Evolutionary conservation across 2,888 invertebrate species (phyloP), one percentile per base, ranked within the genome.

Genomic region (Odontocolon sp.): DNA sequence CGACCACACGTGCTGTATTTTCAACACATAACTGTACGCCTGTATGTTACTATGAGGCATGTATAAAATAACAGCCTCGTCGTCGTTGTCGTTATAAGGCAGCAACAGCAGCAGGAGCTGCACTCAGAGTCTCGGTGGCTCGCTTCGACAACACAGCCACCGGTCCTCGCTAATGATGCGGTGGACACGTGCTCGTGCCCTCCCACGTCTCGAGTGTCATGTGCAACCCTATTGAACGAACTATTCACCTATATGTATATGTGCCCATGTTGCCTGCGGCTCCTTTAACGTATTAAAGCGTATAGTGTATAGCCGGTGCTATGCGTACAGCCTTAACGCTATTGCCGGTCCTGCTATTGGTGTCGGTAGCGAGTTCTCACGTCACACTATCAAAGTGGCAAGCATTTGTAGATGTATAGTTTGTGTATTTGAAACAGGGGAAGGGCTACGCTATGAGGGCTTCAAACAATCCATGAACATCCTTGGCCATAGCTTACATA

Each of bases 81-180:
- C 11, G 50, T 56, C 47, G 47, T 38, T 28, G 50, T 75, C 64
- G 28, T 70, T 64, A 57, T 63, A 38, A 52, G 64, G 52, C 33
- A 38, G 54, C 16, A 47, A 40, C 40, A 50, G 47, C 40, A 75
- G 63, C 36, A 45, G 26, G 47, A 6, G n/a, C n/a, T 33, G 50
- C 63, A 45, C 56, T 56, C 21, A 74, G 64, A 59, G 45, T 74
- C 66, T 68, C 72, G 73, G 42, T 68, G 6, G 33, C 52, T 61
- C 52, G 47, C 42, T n/a, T 40, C 66, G 72, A 59, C 66, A 52
- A 78, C 45, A 73, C 72, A 77, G 59, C 72, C 57, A 77, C 75
- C 66, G 70, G 78, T 71, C 79, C 85, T 79, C 84, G 78, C 84
- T 86, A 86, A 86, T 86, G 86, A 87, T 84, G 83, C 81, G 77